Conservation (phyloP, 1,140 invertebrate species). For the Akabosia matsudoensis region DNA sequence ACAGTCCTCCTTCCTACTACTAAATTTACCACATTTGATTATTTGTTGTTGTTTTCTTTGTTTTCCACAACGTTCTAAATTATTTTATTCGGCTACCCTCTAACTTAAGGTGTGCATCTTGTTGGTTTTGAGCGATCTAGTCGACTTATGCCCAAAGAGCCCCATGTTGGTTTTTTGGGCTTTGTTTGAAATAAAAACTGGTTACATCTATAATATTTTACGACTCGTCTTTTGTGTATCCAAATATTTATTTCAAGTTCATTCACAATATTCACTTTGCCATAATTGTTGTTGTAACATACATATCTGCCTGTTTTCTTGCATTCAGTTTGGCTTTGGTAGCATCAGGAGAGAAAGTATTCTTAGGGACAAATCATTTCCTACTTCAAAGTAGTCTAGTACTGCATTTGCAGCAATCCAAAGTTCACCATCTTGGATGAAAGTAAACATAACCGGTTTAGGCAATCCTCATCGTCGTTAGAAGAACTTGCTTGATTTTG, state of each 20-base stretch:
- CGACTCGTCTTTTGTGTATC: neutral
- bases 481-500: too few species aligned
- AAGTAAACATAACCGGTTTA: neutral
- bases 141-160: neutral
- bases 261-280: neutral
- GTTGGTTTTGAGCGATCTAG: constrained; percentile 24
- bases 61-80: neutral
- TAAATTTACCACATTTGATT: constrained; percentile 2
- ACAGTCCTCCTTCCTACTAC: constrained; percentile 1
- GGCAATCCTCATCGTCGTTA: too few species aligned
- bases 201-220: neutral
- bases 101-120: neutral
- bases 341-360: too few species aligned
- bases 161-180: neutral
- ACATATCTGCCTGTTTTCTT: too few species aligned
- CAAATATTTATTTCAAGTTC: too few species aligned
- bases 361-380: too few species aligned
- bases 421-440: neutral
- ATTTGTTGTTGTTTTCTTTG: neutral
- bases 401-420: neutral
- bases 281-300: too few species aligned
- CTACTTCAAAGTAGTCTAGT: neutral
- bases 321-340: too few species aligned
- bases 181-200: constrained; percentile 8
- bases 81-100: neutral